Evolutionary conservation across 2,113 vertebrate species (phyloP).

Genomic region (Percopsis transmontana): DNA sequence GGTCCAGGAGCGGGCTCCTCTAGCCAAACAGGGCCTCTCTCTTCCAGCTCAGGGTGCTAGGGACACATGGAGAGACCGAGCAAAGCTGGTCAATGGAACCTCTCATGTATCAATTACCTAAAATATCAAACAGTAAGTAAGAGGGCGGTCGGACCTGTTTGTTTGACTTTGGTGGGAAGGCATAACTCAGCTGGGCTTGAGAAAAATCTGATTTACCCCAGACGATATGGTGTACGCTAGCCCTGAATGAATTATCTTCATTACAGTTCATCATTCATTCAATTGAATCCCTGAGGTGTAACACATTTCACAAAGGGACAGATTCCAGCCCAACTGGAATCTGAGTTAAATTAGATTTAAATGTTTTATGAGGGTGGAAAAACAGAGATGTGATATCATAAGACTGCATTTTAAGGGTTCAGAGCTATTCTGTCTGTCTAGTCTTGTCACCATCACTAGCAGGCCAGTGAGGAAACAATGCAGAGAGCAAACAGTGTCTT

Average conservation of each 20-base stretch:
- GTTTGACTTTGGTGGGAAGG: constrained; percentile 65
- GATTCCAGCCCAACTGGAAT: no score
- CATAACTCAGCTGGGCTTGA: constrained; percentile 43
- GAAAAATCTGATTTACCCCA: constrained; percentile 31
- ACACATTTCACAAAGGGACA: no score
- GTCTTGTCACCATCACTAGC: constrained; percentile 30
- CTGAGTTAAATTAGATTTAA: no score
- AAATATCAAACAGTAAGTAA: constrained; percentile 72
- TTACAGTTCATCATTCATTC: constrained; percentile 6
- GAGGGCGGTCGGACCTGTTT: constrained; percentile 66
- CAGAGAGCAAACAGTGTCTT: constrained; percentile 27
- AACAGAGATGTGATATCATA: no score
- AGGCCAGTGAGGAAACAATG: constrained; percentile 46
- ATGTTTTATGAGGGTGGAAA: no score
- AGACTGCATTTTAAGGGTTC: not conserved
- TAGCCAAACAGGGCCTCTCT: constrained; percentile 55
- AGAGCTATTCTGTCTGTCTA: constrained; percentile 18
- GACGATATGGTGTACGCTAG: constrained; percentile 24
- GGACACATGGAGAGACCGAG: constrained; percentile 39
- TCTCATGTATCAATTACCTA: constrained; percentile 72
- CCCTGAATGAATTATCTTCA: constrained; percentile 18
- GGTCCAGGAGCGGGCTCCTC: constrained; percentile 32
- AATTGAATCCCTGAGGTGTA: not conserved
- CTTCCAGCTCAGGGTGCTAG: constrained; percentile 32
- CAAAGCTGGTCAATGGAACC: constrained; percentile 61